Evolutionary conservation across 2,113 vertebrate genomes (phyloP), one percentile per base, ranked within the genome.

Genomic region (Lonchura striata): DNA sequence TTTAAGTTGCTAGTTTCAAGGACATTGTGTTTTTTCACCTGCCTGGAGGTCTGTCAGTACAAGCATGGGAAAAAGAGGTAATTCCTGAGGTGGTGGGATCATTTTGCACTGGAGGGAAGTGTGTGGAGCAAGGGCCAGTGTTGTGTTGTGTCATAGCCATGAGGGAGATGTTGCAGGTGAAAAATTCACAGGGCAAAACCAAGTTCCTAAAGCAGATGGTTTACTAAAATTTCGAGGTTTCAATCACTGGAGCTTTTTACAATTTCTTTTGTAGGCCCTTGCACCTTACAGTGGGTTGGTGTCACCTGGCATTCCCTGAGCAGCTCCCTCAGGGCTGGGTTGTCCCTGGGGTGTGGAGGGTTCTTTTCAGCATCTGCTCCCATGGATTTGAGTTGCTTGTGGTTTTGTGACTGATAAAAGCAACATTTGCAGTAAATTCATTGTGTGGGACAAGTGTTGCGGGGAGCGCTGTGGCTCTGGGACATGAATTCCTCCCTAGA

Each of bases 61-160:
- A 7, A 35, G 20, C 4, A 0, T 25, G n/a, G 56, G 30, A n/a
- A 22, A 66, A 80, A 15, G 27, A 39, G 42, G 57, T 10, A 22
- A 2, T 82, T 80, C 21, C 46, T 4, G 10, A 60, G 19, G 15
- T 14, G 6, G 4, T 41, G 19, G 33, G n/a, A 33, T 71, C 2
- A 7, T 35, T 39, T 86, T 60, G 37, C 15, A 2, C 16, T 20
- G 15, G 10, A 17, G 28, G 18, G 6, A 63, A 68, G 16, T 0
- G 0, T 7, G 8, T 16, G 9, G 13, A 81, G 44, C 31, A 13
- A 27, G 11, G 46, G 63, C 64, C n/a, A 30, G 8, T 1, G 1
- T 15, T 72, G 15, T 44, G 31, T 33, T 30, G 7, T 33, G 47
- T 25, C 18, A 7, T 3, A 13, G 24, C 23, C 27, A 8, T 1